Conservation (phyloP, 2,888 invertebrate genomes). For the Anthophora plumipes region DNA sequence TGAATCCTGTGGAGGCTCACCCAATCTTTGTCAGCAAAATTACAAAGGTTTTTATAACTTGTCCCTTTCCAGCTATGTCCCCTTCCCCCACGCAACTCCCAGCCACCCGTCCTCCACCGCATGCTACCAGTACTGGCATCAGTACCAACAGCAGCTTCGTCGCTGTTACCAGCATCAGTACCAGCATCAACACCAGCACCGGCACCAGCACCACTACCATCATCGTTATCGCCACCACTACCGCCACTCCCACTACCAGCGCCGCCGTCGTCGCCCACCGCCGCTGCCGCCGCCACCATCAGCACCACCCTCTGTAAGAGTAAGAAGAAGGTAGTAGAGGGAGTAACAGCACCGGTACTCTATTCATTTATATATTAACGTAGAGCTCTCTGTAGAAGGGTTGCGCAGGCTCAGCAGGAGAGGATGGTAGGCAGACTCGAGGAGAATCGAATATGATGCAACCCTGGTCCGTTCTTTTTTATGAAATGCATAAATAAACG, state of each 20-base stretch:
- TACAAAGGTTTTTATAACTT: constrained; percentile 62
- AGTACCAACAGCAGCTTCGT: constrained; percentile 3
- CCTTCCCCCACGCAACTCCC: not conserved
- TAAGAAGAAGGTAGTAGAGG: constrained; percentile 54
- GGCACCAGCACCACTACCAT: not conserved
- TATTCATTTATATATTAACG: constrained; percentile 66
- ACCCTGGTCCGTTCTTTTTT: constrained; percentile 56
- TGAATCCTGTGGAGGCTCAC: constrained; percentile 42
- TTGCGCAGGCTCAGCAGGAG: constrained; percentile 53
- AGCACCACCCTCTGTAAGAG: constrained; percentile 38
- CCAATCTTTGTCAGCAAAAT: constrained; percentile 57
- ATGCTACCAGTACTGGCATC: constrained; percentile 30
- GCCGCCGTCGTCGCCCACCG: not conserved
- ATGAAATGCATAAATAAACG: constrained; percentile 70
- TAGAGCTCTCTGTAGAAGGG: constrained; percentile 45
- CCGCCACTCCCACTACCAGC: constrained; percentile 2
- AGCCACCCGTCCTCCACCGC: no score
- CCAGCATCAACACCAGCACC: not conserved
- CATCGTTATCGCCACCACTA: not conserved
- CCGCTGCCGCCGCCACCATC: constrained; percentile 30
- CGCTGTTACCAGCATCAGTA: constrained; percentile 3
- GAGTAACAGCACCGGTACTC: constrained; percentile 55
- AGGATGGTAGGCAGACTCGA: constrained; percentile 51
- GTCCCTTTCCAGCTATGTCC: constrained; percentile 38
- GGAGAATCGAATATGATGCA: constrained; percentile 67